Evolutionary conservation across 1,140 invertebrate genomes (phyloP), one percentile per base, ranked within the genome.

Genomic region (Drosophila nebulosa): DNA sequence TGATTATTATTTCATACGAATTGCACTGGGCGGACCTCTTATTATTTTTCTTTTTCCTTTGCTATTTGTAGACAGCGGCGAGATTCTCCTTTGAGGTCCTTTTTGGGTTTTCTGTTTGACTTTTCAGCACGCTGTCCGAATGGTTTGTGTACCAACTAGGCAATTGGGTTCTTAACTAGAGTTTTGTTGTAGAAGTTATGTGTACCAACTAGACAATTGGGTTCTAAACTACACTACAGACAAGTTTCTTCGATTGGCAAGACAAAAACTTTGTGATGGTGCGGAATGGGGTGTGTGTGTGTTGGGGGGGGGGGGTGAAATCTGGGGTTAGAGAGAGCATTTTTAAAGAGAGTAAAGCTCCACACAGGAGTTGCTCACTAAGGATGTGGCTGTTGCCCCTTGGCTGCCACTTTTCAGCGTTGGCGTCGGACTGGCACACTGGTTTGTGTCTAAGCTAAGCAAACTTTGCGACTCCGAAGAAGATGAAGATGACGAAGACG

Each of bases 221-320:
- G 77, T 84, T 80, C 60, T 70, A 35, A 64, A 22, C 73, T 81
- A 75, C 58, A 70, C 81, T 78, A 86, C 51, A 69, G 72, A 66
- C 78, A 75, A 67, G 64, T 88, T 88, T 88, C 83, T 88, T 86
- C 83, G 78, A 65, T 81, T 86, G 83, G 83, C 83, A 88, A 88
- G 83, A 88, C 53, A 79, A 56, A 30, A 63, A 39, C 61, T 63
- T 39, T 32, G 53, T 26, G 62, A 30, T 7, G 36, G 53, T 21
- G 62, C 30, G 10, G 32, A 18, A 52, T 12, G 51, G n/a, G 46
- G 14, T 50, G 35, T n/a, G n/a, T n/a, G n/a, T n/a, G n/a, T n/a
- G n/a, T n/a, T n/a, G 27, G 7, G 39, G 5, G 57, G 1, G 57
- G 9, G 10, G 36, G 16, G 50, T 51, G 50, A 57, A 46, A 14